Evolutionary conservation across 2,797 vertebrate species (phyloP).

Genomic region (Neomorphus geoffroyi): DNA sequence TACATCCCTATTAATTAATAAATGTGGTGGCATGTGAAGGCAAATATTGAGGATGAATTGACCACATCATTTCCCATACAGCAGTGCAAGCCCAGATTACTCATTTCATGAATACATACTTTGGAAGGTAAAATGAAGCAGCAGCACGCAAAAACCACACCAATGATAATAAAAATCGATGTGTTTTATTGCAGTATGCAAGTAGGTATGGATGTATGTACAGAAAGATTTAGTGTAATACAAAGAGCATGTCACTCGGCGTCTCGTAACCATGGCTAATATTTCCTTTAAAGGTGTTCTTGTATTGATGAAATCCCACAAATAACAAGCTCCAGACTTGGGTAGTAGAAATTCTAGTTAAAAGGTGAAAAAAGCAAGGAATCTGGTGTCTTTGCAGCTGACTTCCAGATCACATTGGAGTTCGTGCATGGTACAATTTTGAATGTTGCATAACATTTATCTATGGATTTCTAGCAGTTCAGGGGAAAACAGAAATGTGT

Average conservation of each 20-base stretch:
- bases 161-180: not conserved
- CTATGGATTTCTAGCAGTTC: not conserved
- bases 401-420: not conserved
- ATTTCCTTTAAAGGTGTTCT: not conserved
- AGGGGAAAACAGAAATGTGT: not conserved
- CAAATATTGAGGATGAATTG: not conserved
- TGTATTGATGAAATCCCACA: not conserved
- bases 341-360: not conserved
- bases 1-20: not conserved
- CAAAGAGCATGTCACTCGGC: not conserved
- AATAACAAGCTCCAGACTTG: not conserved
- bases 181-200: not conserved
- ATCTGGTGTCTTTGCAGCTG: not conserved
- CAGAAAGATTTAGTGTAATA: not conserved
- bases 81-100: not conserved
- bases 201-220: rapidly evolving
- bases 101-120: not conserved
- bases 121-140: not conserved
- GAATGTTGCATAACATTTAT: rapidly evolving
- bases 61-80: rapidly evolving
- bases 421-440: not conserved
- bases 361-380: not conserved
- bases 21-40: not conserved
- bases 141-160: not conserved
- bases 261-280: not conserved